Base-by-base conservation (phyloP, 2,888 invertebrate genomes). In the Synergus gifuensis region DNA sequence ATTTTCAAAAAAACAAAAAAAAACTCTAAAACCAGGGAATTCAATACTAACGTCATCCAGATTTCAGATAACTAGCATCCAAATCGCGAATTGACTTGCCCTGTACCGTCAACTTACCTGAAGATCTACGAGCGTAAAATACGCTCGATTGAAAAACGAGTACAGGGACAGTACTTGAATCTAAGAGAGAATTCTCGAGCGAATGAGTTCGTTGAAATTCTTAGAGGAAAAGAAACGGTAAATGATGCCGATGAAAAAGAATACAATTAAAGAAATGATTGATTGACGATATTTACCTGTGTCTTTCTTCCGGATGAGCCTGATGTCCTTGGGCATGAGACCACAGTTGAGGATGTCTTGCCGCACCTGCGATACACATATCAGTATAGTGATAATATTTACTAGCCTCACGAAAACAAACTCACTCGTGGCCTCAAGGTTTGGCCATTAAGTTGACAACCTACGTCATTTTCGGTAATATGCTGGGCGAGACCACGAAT, bases 301-400 rank as follows among this genome's bases (percentile, higher is more conserved):
- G 91, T 96, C 96, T 93, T 96, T 96, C 92, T 96, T 96, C 87
- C 97, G 94, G 90, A 97, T 97, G 62, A 97, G 93, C 66, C 97
- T 94, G 88, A 97, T 96, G 90, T 97, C 97, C 91, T 95, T 95
- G 2, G 96, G 95, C 92, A 95, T 95, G 84, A 97, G 93, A 83
- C 96, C 95, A 91, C 95, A 95, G 88, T 95, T 94, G 87, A 96
- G 94, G 87, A 97, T 94, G 89, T 96, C 96, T 90, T 95, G 95
- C 87, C 96, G 94, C 87, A 97, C 96, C 96, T 97, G 92, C 81
- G 93, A 93, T 86, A 86, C 88, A 89, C 89, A 89, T 80, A 86
- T 42, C 79, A 87, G 87, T 81, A 87, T 86, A 83, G 90, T 87
- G 79, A 89, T 89, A 87, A 88, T 80, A 86, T 79, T 78, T 36